Percentiles rank a stretch among this genome's conserved stretches.
Conservation (phyloP, 2,113 vertebrate species). For the Oostethus manadensis region DNA sequence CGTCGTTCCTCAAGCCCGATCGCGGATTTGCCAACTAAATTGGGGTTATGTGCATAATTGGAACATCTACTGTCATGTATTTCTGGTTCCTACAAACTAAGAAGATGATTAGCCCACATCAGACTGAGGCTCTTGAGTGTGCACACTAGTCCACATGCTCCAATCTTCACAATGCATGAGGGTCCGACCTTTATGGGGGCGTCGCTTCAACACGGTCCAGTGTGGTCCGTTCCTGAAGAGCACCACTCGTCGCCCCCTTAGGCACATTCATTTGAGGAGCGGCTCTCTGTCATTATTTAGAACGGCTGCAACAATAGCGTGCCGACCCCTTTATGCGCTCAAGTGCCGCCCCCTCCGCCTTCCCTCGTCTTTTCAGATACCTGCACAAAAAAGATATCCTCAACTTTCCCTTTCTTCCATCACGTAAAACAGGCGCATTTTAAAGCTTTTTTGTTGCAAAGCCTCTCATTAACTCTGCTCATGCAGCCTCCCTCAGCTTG, state of each 20-base stretch:
- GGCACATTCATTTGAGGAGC: conserved; percentile 74
- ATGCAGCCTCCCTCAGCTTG: conserved; percentile 79
- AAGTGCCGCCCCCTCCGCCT: conserved; percentile 52
- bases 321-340: conserved; percentile 37
- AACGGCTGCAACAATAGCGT: conserved; percentile 66
- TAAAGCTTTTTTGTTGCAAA: conserved; percentile 72
- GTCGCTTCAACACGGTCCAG: conserved; percentile 64
- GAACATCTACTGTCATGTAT: background rate
- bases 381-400: conserved; percentile 77
- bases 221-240: conserved; percentile 64
- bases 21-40: no score
- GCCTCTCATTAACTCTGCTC: conserved; percentile 97
- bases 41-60: no score
- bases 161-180: conserved; percentile 36
- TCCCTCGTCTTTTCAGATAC: conserved; percentile 73
- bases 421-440: conserved; percentile 67
- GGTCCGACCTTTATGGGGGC: conserved; percentile 59
- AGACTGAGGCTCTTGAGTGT: conserved; percentile 9
- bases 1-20: no score
- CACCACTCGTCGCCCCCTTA: conserved; percentile 64
- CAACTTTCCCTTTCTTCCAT: conserved; percentile 71
- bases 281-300: conserved; percentile 72
- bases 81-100: background rate
- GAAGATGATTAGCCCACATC: conserved; percentile 2
- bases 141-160: conserved; percentile 38